Conservation (phyloP, 2,888 invertebrate species). For the Dryadula phaetusa region DNA sequence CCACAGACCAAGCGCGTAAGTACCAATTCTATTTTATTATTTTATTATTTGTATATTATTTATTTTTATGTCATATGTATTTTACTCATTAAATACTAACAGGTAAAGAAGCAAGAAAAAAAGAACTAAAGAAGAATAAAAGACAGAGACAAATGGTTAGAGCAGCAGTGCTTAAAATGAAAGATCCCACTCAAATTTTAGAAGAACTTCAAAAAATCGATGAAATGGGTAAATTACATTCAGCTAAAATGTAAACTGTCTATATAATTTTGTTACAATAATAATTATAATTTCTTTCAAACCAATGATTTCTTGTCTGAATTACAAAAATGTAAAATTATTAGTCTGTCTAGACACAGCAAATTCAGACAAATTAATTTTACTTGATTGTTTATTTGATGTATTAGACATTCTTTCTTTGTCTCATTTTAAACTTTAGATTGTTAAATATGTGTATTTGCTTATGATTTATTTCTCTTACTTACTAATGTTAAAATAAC, state of each 20-base stretch:
- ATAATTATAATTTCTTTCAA: too few species aligned
- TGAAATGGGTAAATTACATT: conserved; percentile 92
- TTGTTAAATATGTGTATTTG: too few species aligned
- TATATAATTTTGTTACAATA: too few species aligned
- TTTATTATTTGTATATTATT: background rate
- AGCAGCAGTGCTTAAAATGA: conserved; percentile 98
- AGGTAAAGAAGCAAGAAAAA: conserved; percentile 99
- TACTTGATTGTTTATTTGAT: too few species aligned
- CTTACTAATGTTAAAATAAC: too few species aligned
- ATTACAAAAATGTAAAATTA: too few species aligned
- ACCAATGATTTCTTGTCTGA: too few species aligned
- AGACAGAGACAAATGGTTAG: conserved; percentile 97
- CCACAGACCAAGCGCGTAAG: conserved; percentile 99
- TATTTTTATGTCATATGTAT: background rate
- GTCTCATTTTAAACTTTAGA: too few species aligned
- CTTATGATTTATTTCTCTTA: too few species aligned
- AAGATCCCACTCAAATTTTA: conserved; percentile 97
- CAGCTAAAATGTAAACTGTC: conserved; percentile 1
- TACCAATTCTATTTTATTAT: conserved; percentile 53
- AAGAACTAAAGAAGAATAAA: conserved; percentile 99
- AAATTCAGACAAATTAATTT: background rate
- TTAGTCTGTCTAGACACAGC: too few species aligned
- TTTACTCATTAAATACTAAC: background rate
- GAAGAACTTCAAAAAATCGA: conserved; percentile 99
- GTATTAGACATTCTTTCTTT: too few species aligned